Evolutionary conservation across 2,888 invertebrate species (phyloP).

Genomic region (Schizaphis graminum): DNA sequence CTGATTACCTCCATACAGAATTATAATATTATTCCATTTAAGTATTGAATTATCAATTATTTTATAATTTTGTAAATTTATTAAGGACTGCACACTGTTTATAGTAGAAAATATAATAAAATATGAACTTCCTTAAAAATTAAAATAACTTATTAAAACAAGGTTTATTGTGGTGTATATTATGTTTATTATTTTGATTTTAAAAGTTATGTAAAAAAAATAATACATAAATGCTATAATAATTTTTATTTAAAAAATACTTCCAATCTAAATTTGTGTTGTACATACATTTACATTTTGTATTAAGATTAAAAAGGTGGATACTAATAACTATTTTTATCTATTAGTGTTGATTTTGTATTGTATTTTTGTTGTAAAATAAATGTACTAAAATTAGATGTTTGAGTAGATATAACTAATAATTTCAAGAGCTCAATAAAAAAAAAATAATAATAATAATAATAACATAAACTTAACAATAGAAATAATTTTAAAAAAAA

Average conservation of each 20-base stretch:
- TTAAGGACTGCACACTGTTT: not conserved
- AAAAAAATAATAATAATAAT: not conserved
- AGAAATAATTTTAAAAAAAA: conserved; percentile 7
- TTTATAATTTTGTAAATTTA: conserved; percentile 47
- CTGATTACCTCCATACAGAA: conserved; percentile 60
- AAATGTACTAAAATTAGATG: not conserved
- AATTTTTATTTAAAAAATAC: not conserved
- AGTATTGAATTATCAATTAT: conserved; percentile 18
- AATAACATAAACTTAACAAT: not conserved
- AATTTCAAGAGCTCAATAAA: not conserved
- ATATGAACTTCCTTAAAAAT: not conserved
- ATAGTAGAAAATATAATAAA: not conserved
- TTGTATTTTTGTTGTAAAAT: not conserved
- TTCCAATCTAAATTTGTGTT: not conserved
- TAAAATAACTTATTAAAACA: conserved; percentile 16
- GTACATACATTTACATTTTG: conserved; percentile 15
- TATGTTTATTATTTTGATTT: conserved; percentile 29
- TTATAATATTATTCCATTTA: conserved; percentile 48
- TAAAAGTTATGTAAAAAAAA: not conserved
- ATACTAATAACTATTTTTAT: not conserved
- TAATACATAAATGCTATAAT: conserved; percentile 1
- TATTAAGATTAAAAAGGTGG: not conserved
- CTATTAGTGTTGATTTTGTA: conserved; percentile 26
- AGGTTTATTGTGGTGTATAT: not conserved
- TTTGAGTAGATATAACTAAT: not conserved